These are phyloP conservation scores for Dasyornis broadbenti DNA, from an alignment of 2,113 vertebrate species.

Conservation along the genomic window DNA sequence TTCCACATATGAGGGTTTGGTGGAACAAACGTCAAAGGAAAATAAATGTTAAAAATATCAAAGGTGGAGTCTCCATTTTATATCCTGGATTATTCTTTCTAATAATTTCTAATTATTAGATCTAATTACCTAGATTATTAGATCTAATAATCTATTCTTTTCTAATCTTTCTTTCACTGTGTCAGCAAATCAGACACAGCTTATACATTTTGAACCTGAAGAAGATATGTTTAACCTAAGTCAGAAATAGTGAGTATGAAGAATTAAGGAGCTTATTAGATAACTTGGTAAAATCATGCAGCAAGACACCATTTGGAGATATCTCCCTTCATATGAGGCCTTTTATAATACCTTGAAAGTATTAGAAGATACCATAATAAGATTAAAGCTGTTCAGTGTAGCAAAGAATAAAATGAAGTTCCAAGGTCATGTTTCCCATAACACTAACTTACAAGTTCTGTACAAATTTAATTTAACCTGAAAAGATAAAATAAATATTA, in stretches of 20 bases:
- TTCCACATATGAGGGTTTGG: neutral
- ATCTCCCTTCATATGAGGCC: neutral
- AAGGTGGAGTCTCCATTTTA: neutral
- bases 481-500: neutral
- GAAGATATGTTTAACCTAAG: neutral
- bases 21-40: neutral
- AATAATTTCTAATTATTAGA: too few relatives aligned
- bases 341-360: neutral
- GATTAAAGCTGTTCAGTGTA: neutral
- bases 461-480: neutral
- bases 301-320: neutral
- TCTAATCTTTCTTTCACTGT: neutral
- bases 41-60: neutral
- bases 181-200: neutral
- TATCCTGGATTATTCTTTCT: neutral
- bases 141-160: too few relatives aligned
- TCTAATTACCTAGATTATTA: too few relatives aligned
- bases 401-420: neutral
- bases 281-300: neutral
- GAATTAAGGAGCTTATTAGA: neutral
- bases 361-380: neutral
- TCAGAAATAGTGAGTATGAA: neutral
- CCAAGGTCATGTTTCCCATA: neutral
- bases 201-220: neutral
- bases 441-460: neutral